These are phyloP conservation scores for Thymelicus sylvestris DNA, from an alignment of 2,888 invertebrate species.

Conservation along the genomic window DNA sequence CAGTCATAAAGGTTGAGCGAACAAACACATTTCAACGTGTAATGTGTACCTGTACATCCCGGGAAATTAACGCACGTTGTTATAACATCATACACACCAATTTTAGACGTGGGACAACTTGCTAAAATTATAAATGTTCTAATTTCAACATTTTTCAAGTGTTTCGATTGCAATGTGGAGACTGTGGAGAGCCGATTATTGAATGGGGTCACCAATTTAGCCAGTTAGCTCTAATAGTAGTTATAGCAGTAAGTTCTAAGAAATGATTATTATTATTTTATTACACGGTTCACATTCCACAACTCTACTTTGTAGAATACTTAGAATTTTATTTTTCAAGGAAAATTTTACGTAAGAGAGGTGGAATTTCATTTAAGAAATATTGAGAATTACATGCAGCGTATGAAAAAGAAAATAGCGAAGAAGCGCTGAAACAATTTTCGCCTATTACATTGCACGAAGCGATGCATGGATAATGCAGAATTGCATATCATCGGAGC, in stretches of 20 bases:
- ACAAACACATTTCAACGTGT: slow-evolving; percentile 20
- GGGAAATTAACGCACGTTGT: slow-evolving; percentile 6
- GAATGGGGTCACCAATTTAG: too few species aligned
- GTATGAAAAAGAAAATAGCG: too few species aligned
- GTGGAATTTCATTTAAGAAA: neutral
- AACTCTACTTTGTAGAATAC: too few species aligned
- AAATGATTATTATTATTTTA: too few species aligned
- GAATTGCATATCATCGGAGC: neutral
- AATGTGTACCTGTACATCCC: slow-evolving; percentile 10
- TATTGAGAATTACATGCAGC: neutral
- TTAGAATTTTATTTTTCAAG: too few species aligned
- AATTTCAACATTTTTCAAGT: too few species aligned
- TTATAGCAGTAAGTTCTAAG: too few species aligned
- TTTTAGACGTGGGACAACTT: neutral
- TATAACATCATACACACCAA: neutral
- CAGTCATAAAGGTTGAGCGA: slow-evolving; percentile 19
- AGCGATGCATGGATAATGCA: neutral
- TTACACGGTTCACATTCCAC: too few species aligned
- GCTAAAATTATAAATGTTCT: neutral
- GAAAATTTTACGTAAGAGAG: neutral
- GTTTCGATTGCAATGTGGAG: too few species aligned
- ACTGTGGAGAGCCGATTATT: too few species aligned
- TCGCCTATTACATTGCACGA: neutral
- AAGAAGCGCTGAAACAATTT: too few species aligned
- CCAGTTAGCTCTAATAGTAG: too few species aligned